Evolutionary conservation across 2,888 invertebrate genomes (phyloP), one percentile per base, ranked within the genome.

Genomic region (Drosophila monieri): DNA sequence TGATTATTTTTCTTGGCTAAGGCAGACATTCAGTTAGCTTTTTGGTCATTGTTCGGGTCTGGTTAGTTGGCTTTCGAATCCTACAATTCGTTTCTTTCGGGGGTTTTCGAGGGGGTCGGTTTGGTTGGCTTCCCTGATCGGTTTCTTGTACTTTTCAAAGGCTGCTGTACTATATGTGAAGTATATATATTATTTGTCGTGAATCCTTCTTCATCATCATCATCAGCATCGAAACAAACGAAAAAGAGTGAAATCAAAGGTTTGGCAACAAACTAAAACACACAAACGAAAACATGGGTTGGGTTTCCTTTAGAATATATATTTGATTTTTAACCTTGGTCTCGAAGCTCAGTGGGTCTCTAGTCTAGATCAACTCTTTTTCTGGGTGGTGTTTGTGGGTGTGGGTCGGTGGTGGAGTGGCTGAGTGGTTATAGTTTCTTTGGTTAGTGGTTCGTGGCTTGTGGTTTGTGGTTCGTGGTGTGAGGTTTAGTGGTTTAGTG

Each of bases 131-230:
- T 41, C 54, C 60, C 64, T 44, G 35, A 52, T 37, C 35, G 35
- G 32, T 47, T 53, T 67, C 58, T 78, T 68, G 78, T 85, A 79
- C 76, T 78, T 68, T 74, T 73, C 71, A 80, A 89, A 89, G 90
- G 89, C 89, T 89, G 88, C 88, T 83, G 89, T 89, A 81, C 88
- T 67, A 77, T 81, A 90, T 89, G 89, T 89, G 89, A 90, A 89
- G 89, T 87, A 89, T 89, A 89, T 89, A 90, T 88, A 64, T 72
- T 78, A 66, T 68, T 49, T 54, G 65, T 69, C 54, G 49, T 73
- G 49, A 76, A 87, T 88, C 81, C 88, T 75, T 85, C 74, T 74
- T 77, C 41, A 52, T 80, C 52, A 41, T 41, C 39, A 41, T 35
- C 32, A 14, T 14, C 39, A 39, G 15, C 39, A 41, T 15, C 10